Base-by-base conservation (phyloP, 1,140 invertebrate species). In the Wiebesia pumilae region DNA sequence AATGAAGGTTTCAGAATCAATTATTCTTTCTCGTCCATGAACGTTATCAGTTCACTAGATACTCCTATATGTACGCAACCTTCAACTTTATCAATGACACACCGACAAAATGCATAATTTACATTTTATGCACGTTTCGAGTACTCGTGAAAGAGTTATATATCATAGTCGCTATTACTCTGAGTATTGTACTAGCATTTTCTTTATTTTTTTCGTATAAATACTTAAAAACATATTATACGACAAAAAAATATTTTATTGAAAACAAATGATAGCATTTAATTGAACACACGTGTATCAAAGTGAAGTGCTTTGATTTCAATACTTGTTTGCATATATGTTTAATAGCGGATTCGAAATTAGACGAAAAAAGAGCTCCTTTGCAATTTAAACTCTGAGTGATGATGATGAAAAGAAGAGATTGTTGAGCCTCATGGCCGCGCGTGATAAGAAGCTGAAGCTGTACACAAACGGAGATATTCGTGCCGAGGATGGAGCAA, bases 401-500 rank as follows among this genome's bases (percentile, higher is more conserved):
- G 21, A 38, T 7, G 33, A 71, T 33, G 38, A 82, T 51, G 33
- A 30, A 69, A 69, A 40, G 54, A 80, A 85, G 88, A 83, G 85
- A 85, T 71, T 40, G n/a, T 58, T 62, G 40, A 67, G 33, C 1
- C 30, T 47, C 73, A 47, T 27, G 73, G 73, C 7, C 73, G 19
- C 12, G 4, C 9, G 33, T 62, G 65, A 82, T 81, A 81, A 81
- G 85, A 47, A 67, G n/a, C n/a, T 62, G 35, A 80, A 33, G 43
- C 33, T 38, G 19, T 4, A 71, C 3, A 38, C 35, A 71, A 71
- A 21, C 4, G 14, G 10, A 21, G 21, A 62, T 81, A 81, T 69
- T 47, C 19, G 80, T 43, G 80, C 40, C 80, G 62, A 81, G 80
- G 80, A 69, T 33, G 14, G n/a, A n/a, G n/a, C n/a, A n/a, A n/a